Evolutionary conservation across 1,140 invertebrate species (phyloP).

Genomic region (Euwallacea fornicatus): DNA sequence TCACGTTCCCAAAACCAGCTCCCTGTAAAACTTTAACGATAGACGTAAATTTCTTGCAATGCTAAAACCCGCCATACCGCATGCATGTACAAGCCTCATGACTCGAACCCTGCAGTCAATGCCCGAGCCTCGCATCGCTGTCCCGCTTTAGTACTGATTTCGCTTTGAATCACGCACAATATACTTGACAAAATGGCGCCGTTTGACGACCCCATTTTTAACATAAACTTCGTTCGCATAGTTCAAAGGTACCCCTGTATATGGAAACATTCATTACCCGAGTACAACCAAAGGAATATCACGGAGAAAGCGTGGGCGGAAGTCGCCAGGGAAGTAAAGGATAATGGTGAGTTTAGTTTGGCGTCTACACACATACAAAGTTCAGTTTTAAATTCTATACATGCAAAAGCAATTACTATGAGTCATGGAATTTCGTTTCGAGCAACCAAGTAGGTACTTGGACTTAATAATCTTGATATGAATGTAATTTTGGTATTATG

Average conservation of each 20-base stretch:
- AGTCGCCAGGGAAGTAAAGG: constrained; percentile 24
- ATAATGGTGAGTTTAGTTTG: constrained; percentile 16
- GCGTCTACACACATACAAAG: too few species aligned
- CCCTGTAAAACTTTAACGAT: too few species aligned
- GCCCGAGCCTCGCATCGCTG: not conserved
- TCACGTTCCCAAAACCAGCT: too few species aligned
- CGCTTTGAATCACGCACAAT: not conserved
- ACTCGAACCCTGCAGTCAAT: not conserved
- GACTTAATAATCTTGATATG: too few species aligned
- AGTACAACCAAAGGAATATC: constrained; percentile 27
- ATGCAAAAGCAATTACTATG: not conserved
- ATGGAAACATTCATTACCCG: constrained; percentile 19
- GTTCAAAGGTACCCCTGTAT: constrained; percentile 18
- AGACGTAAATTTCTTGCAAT: too few species aligned
- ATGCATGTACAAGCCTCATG: too few species aligned
- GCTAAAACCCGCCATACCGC: too few species aligned
- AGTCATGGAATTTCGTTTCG: not conserved
- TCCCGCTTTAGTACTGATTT: constrained; percentile 1
- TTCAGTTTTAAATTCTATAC: not conserved
- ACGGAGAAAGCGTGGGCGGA: constrained; percentile 28
- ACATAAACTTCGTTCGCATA: constrained; percentile 21
- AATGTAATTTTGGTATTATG: too few species aligned
- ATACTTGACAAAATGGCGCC: not conserved
- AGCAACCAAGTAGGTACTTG: not conserved
- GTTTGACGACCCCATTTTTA: constrained; percentile 17